Percentiles rank a stretch among this genome's conserved stretches.
Conservation (phyloP, 2,888 invertebrate species). For the Drosophila emarginata region DNA sequence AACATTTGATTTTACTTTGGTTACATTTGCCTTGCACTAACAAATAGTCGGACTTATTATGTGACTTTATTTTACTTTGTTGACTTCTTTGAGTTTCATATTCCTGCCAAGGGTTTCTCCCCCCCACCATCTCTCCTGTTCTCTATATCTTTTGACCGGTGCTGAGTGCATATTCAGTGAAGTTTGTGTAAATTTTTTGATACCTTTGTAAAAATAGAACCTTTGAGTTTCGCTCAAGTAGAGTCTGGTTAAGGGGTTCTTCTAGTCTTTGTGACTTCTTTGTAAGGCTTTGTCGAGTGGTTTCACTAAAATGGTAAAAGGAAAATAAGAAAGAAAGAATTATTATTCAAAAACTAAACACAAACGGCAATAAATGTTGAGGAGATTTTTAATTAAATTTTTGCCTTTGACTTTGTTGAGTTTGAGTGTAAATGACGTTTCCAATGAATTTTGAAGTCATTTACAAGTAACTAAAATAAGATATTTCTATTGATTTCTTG, state of each 20-base stretch:
- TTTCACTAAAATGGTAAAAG: background rate
- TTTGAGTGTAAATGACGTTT: too few relatives aligned
- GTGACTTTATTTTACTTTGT: conserved; percentile 27
- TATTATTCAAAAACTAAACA: background rate
- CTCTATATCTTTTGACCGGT: conserved; percentile 8
- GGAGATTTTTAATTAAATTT: background rate
- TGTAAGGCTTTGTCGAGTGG: conserved; percentile 1
- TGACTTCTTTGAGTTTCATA: conserved; percentile 46
- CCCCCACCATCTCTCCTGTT: background rate
- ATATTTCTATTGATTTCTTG: too few relatives aligned
- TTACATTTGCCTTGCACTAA: background rate
- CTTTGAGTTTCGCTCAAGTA: conserved; percentile 6
- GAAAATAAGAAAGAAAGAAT: background rate
- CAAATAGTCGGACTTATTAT: conserved; percentile 5
- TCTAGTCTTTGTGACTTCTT: conserved; percentile 17
- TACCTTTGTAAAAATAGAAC: conserved; percentile 54
- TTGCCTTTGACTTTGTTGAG: too few relatives aligned
- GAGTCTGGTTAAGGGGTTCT: conserved; percentile 23
- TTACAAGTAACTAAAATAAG: too few relatives aligned
- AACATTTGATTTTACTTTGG: conserved; percentile 12
- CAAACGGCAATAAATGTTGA: background rate
- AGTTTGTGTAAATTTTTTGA: conserved; percentile 56
- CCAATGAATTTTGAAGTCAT: too few relatives aligned
- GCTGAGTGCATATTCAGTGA: conserved; percentile 32
- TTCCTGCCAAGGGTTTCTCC: conserved; percentile 32